Base-by-base conservation (phyloP, 2,113 vertebrate genomes). In the Vidua macroura region DNA sequence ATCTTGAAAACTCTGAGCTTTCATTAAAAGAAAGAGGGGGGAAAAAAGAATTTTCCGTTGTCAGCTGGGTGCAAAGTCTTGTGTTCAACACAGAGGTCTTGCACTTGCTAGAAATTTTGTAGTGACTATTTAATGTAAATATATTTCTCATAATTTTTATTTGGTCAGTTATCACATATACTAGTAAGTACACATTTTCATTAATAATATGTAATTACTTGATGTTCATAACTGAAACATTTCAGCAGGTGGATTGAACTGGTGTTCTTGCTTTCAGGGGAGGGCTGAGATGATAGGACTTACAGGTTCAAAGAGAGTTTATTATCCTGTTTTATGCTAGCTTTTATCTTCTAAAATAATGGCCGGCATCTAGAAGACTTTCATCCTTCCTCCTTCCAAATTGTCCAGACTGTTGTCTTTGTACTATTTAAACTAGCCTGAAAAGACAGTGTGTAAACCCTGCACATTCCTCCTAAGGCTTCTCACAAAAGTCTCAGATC, bases 81-180 rank as follows among this genome's bases (percentile, higher is more conserved):
- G 25, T 70, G 31, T 76, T 94, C 3, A 11, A 48, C 43, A 21
- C 30, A 67, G 48, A 86, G n/a, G 24, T 69, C 76, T 93, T 86
- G 60, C 51, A 39, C 44, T 81, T 86, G 25, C 11, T 67, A 64
- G 62, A 11, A 89, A 69, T 73, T 90, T 93, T 90, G 28, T 78
- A 86, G 83, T 49, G 72, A 85, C 55, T 81, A 35, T 92, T 94
- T 78, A 83, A 46, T 74, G 79, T 82, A 86, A 88, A 86, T 88
- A 79, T 53, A 39, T 83, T 88, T 81, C 14, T 82, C 49, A 66
- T 69, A 1, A n/a, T 58, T 89, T 84, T 86, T 93, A 35, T 97
- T 95, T 97, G 53, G n/a, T 88, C 48, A 72, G 21, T 92, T 95
- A 86, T 84, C 62, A 76, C 37, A 55, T 88, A 35, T 37, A 14